phyloP scores from a whole-genome alignment of 2,797 vertebrate genomes.

The Poliocrania exsul region DNA sequence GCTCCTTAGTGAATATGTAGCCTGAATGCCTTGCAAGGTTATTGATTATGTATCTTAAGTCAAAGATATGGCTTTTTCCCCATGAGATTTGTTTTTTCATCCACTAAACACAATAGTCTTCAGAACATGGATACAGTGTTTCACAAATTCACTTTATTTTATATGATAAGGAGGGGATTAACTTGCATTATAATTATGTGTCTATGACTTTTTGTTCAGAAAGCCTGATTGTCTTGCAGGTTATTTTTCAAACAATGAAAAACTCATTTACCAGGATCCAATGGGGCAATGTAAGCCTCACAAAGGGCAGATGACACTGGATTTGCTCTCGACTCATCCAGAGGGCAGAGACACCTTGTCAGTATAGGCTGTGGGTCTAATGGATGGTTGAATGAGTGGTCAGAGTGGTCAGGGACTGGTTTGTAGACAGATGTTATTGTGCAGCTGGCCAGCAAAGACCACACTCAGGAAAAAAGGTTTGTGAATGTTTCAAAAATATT shows the following conservation, averaged over 20 bases:
- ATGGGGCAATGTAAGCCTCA: background rate
- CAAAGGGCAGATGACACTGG: background rate
- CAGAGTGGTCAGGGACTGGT: background rate
- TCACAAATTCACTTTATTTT: constrained; percentile 5
- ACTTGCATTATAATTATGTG: constrained; percentile 2
- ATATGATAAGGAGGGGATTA: background rate
- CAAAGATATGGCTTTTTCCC: constrained; percentile 17
- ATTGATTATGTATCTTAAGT: constrained; percentile 43
- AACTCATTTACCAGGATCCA: background rate
- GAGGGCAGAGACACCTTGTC: background rate
- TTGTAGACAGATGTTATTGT: background rate
- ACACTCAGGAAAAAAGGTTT: background rate
- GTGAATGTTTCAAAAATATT: background rate
- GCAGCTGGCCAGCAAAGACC: background rate
- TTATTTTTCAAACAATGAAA: constrained; percentile 9
- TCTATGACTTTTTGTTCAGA: background rate
- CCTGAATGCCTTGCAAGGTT: constrained; percentile 45
- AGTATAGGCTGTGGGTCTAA: background rate
- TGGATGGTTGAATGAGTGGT: background rate
- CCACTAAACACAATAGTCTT: background rate
- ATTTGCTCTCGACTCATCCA: background rate
- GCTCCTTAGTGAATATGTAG: constrained; percentile 33
- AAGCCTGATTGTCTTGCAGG: background rate
- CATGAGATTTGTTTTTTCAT: background rate
- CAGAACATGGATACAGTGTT: background rate